A percentile compares a stretch with the other conserved stretches of the same genome.
Evolutionary conservation across 2,888 invertebrate genomes (phyloP).

Genomic region (Arge pagana): DNA sequence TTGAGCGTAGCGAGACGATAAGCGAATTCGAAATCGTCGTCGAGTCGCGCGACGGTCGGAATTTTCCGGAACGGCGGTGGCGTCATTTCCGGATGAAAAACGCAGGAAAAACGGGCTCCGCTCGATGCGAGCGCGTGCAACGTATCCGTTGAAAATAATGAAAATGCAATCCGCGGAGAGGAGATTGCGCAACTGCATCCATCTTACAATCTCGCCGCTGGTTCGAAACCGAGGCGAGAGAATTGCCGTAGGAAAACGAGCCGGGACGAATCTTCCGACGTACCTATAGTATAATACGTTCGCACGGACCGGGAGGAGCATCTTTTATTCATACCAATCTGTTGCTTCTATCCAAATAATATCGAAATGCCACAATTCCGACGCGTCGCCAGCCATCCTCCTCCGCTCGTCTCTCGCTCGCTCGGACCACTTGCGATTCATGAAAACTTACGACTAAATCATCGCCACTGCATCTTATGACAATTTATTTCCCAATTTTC

Average conservation of each 20-base stretch:
- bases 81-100: no score
- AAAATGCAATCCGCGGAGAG: slow-evolving; percentile 1
- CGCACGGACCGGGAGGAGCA: not conserved
- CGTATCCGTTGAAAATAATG: no score
- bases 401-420: not conserved
- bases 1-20: no score
- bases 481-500: no score
- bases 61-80: no score
- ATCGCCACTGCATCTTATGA: no score
- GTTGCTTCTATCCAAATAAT: slow-evolving; percentile 37
- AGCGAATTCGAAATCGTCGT: no score
- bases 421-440: slow-evolving; percentile 15
- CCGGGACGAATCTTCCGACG: not conserved
- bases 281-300: no score
- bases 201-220: not conserved
- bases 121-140: slow-evolving; percentile 35
- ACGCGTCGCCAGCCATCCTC: slow-evolving; percentile 10
- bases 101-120: slow-evolving; percentile 14
- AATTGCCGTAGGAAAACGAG: slow-evolving; percentile 5
- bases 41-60: no score
- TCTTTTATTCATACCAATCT: slow-evolving; percentile 44
- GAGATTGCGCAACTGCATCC: slow-evolving; percentile 1
- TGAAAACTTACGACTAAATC: slow-evolving; percentile 10
- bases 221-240: slow-evolving; percentile 4
- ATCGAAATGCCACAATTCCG: no score